Conservation (phyloP, 2,797 vertebrate species). For the Caiman crocodilus region DNA sequence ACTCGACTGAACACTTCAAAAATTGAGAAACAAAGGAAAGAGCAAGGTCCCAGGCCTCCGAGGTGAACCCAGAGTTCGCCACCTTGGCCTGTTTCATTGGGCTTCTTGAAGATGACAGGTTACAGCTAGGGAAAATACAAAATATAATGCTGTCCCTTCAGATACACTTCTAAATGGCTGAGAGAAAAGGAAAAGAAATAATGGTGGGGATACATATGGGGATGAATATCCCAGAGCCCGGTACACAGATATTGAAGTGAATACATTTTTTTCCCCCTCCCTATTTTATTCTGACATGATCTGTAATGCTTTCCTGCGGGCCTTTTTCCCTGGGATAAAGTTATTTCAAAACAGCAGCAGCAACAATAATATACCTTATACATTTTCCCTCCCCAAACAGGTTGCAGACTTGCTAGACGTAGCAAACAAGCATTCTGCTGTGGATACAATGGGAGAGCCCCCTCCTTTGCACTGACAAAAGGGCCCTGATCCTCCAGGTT, state of each 20-base stretch:
- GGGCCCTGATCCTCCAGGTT: not conserved
- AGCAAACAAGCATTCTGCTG: not conserved
- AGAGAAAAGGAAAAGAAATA: not conserved
- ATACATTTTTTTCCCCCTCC: conserved; percentile 8
- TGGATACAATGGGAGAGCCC: not conserved
- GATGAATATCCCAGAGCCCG: conserved; percentile 14
- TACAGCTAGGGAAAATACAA: not conserved
- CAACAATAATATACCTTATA: not conserved
- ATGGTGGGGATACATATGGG: accelerated
- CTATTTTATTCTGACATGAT: conserved; percentile 12
- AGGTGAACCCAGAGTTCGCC: not conserved
- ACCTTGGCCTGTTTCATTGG: not conserved
- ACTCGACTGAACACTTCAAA: not conserved
- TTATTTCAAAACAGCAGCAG: conserved; percentile 45
- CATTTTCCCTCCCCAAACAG: not conserved
- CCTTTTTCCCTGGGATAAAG: not conserved
- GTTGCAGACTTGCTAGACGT: not conserved
- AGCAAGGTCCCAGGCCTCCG: not conserved
- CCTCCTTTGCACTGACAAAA: not conserved
- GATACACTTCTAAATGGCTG: not conserved
- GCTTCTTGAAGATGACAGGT: accelerated
- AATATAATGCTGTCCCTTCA: not conserved
- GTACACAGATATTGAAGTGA: conserved; percentile 10
- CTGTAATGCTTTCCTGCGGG: conserved; percentile 21
- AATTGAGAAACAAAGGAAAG: not conserved